Conservation (phyloP, 2,113 vertebrate genomes). For the Clarias macrocephalus region DNA sequence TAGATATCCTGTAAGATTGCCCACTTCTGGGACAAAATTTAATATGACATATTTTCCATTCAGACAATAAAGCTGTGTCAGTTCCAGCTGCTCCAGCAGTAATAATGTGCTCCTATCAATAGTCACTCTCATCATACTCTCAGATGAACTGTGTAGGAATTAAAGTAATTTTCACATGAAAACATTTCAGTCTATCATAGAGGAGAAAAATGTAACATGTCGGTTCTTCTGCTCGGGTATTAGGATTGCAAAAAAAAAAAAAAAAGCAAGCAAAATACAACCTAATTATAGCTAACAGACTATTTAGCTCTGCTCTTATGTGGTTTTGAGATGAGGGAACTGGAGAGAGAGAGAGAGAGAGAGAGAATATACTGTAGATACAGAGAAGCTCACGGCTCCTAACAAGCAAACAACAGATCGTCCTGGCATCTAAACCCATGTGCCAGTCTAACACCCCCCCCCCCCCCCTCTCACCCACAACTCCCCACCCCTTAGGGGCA, state of each 20-base stretch:
- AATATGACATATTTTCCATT: neutral
- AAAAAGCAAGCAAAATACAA: neutral
- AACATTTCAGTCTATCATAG: neutral
- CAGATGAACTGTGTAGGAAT: constrained; percentile 3
- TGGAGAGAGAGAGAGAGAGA: neutral
- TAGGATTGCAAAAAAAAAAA: neutral
- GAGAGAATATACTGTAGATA: neutral
- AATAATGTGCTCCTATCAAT: neutral
- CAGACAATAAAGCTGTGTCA: constrained; percentile 3
- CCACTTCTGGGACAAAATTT: neutral
- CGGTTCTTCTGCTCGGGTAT: neutral
- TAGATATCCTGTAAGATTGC: neutral
- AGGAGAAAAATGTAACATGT: neutral
- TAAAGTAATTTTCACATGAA: neutral
- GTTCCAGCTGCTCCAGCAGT: constrained; percentile 1
- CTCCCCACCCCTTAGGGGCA: constrained; percentile 60
- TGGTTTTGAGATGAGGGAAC: neutral
- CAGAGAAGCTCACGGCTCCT: neutral
- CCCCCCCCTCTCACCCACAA: neutral
- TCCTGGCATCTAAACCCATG: constrained; percentile 52
- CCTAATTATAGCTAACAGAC: neutral
- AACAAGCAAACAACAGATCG: constrained; percentile 23
- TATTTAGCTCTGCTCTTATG: neutral
- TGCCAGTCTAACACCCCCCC: constrained; percentile 2
- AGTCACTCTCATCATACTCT: neutral